Base-by-base conservation (phyloP, 2,113 vertebrate genomes). In the Pogona vitticeps region DNA sequence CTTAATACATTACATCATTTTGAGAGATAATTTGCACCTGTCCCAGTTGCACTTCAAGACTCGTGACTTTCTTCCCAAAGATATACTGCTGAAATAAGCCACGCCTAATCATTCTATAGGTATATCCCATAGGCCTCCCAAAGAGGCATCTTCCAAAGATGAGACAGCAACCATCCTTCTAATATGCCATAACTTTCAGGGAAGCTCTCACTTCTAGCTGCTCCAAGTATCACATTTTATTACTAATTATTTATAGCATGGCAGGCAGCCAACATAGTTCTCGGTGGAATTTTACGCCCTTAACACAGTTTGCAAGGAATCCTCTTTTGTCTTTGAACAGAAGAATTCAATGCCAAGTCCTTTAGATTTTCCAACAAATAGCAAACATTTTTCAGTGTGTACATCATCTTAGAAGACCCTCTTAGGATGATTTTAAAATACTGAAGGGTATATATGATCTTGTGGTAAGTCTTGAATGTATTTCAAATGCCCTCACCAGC, bases 221-320 rank as follows among this genome's bases (percentile, higher is more conserved):
- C 82, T 87, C 65, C 61, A 87, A 89, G 73, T 77, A 86, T 18
- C 17, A 81, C 8, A 33, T 91, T 91, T 90, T 92, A 93, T 87
- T 78, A 89, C 79, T 20, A 88, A 38, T 83, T 91, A 88, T 87
- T 93, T 92, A 88, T 76, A 89, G 88, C 87, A 91, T 91, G 90
- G 87, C 79, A 92, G 52, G 80, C 79, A 92, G 92, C 65, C 92
- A 94, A 18, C 52, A 42, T 89, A 91, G 90, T 68, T 87, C 88
- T 87, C 88, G 52, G 52, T 17, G 87, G 80, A 93, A 86, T 59
- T 88, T 85, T 63, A 58, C 9, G 84, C 63, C 67, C 56, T 81
- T 88, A 73, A n/a, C 23, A 82, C 0, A 81, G 76, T 67, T 83
- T 89, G 36, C 70, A 83, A 90, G 73, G 63, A 23, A 92, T 88